Percentiles rank a stretch among this genome's conserved stretches.
These are phyloP conservation scores for Pandemis corylana DNA, from an alignment of 2,888 invertebrate genomes.

Conservation along the genomic window DNA sequence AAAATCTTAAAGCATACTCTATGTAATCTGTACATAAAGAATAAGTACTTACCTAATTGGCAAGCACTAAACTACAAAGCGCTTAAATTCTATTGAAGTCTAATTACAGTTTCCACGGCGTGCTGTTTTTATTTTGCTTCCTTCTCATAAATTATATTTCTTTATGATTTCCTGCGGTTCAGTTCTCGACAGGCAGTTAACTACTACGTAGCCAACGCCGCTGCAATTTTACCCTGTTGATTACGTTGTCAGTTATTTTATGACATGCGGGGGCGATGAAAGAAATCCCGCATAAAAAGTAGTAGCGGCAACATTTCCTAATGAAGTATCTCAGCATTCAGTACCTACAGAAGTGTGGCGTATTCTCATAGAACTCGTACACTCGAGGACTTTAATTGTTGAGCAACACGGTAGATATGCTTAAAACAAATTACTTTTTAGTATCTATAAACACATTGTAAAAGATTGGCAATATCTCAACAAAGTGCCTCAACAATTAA, in stretches of 20 bases:
- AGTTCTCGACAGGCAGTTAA: slow-evolving; percentile 1
- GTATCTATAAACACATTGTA: no score
- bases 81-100: not conserved
- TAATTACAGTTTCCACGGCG: not conserved
- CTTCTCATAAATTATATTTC: not conserved
- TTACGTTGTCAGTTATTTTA: slow-evolving; percentile 2
- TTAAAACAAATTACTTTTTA: no score
- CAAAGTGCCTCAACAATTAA: no score
- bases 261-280: not conserved
- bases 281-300: not conserved
- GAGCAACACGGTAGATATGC: no score
- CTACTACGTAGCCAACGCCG: not conserved
- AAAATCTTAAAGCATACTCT: no score
- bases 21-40: no score
- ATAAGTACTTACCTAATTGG: no score
- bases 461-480: no score
- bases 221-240: not conserved
- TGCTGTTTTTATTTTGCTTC: not conserved
- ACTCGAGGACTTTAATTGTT: not conserved
- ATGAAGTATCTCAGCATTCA: not conserved
- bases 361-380: not conserved
- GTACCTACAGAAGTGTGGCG: not conserved
- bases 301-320: not conserved
- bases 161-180: not conserved
- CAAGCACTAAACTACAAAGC: not conserved